Conservation (phyloP, 2,888 invertebrate species). For the Drosophila koepferae region DNA sequence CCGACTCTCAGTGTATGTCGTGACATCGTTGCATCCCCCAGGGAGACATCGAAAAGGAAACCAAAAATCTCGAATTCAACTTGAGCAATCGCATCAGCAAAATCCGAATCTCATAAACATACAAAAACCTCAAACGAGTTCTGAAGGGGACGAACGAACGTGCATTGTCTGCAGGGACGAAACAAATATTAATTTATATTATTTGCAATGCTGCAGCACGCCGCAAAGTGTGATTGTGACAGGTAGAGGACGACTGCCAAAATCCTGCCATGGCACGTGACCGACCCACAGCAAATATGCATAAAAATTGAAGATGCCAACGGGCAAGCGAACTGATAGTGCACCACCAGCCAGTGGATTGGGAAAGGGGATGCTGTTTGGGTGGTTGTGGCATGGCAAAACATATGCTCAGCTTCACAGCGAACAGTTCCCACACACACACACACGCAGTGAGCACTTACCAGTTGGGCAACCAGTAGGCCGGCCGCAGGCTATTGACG, state of each 20-base stretch:
- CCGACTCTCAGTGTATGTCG: slow-evolving; percentile 50
- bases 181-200: slow-evolving; percentile 80
- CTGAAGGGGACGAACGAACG: neutral
- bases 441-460: slow-evolving; percentile 47
- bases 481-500: slow-evolving; percentile 48
- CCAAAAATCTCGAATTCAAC: slow-evolving; percentile 53
- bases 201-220: slow-evolving; percentile 79
- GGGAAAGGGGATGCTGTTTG: neutral
- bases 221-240: slow-evolving; percentile 83
- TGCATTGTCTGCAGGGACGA: slow-evolving; percentile 13
- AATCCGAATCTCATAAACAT: slow-evolving; percentile 66
- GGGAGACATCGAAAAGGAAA: slow-evolving; percentile 37
- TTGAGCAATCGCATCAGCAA: slow-evolving; percentile 67
- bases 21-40: slow-evolving; percentile 37
- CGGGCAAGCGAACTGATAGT: slow-evolving; percentile 70
- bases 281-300: slow-evolving; percentile 72
- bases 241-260: slow-evolving; percentile 60
- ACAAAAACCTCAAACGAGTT: slow-evolving; percentile 64
- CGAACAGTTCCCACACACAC: slow-evolving; percentile 65
- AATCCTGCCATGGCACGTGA: slow-evolving; percentile 61
- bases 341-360: slow-evolving; percentile 47
- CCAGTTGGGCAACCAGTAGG: slow-evolving; percentile 13
- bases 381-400: slow-evolving; percentile 39
- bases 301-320: slow-evolving; percentile 76
- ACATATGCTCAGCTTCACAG: slow-evolving; percentile 79